Conservation (phyloP, 1,140 invertebrate species). For the Drosophila setifemur region DNA sequence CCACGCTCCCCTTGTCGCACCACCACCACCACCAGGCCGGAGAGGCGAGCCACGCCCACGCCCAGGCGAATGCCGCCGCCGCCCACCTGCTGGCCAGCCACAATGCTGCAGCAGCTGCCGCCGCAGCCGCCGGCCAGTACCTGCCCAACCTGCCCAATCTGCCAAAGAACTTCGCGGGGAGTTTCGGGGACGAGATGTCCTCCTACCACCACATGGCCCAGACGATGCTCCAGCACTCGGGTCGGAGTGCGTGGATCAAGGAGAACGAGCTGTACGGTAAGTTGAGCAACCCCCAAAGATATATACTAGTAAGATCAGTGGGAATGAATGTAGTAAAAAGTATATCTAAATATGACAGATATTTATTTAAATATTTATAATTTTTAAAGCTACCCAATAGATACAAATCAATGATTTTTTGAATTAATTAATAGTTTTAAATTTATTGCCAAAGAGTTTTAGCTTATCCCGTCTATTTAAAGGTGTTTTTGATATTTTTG, state of each 20-base stretch:
- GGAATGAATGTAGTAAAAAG: too few species aligned
- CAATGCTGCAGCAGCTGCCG: conserved; percentile 73
- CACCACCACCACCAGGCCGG: conserved; percentile 34
- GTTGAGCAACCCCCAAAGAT: conserved; percentile 15
- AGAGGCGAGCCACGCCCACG: conserved; percentile 48
- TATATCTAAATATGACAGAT: too few species aligned
- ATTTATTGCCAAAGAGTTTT: too few species aligned
- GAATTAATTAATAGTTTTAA: too few species aligned
- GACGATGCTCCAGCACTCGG: conserved; percentile 75
- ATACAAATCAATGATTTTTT: too few species aligned
- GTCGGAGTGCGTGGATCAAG: conserved; percentile 75
- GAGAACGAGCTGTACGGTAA: conserved; percentile 80
- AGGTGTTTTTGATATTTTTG: too few species aligned
- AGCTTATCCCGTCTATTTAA: too few species aligned
- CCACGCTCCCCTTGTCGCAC: conserved; percentile 30
- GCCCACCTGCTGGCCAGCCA: conserved; percentile 74
- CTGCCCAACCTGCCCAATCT: conserved; percentile 59
- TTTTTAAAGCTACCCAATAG: too few species aligned
- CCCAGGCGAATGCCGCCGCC: conserved; percentile 65
- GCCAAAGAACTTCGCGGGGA: conserved; percentile 73
- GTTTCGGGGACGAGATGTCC: conserved; percentile 75
- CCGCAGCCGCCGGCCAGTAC: conserved; percentile 74
- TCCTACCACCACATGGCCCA: conserved; percentile 80
- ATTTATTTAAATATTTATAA: too few species aligned
- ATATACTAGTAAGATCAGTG: neutral